Evolutionary conservation across 2,797 vertebrate genomes (phyloP).

Genomic region (Lerista edwardsae): DNA sequence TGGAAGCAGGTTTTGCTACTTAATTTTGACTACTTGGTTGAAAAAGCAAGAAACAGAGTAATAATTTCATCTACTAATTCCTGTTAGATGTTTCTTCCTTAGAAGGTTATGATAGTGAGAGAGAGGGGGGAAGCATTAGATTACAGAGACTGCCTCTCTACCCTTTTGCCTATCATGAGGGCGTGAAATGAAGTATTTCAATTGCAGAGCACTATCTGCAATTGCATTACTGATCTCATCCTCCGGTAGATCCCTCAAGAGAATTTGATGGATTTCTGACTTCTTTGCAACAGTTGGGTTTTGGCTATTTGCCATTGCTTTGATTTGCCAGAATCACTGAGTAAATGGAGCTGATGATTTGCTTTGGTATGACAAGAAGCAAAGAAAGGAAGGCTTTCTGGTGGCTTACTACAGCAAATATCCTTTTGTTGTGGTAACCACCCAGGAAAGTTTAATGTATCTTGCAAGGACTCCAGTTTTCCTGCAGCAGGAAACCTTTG

Average conservation of each 20-base stretch:
- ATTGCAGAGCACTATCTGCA: not conserved
- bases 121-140: not conserved
- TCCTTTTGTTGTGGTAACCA: not conserved
- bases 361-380: not conserved
- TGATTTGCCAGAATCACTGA: not conserved
- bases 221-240: not conserved
- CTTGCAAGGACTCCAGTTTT: not conserved
- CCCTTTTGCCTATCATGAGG: not conserved
- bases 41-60: not conserved
- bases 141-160: not conserved
- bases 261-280: not conserved
- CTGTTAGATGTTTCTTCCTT: not conserved
- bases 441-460: not conserved
- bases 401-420: accelerated
- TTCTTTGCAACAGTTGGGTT: not conserved
- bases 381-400: not conserved
- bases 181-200: not conserved
- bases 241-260: not conserved
- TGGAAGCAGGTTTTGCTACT: constrained; percentile 2
- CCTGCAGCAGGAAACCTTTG: not conserved
- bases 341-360: not conserved
- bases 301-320: not conserved
- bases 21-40: not conserved
- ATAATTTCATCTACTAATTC: not conserved
- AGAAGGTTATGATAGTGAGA: not conserved